These are phyloP conservation scores for Serripes groenlandicus DNA, from an alignment of 2,888 invertebrate species.

Conservation along the genomic window DNA sequence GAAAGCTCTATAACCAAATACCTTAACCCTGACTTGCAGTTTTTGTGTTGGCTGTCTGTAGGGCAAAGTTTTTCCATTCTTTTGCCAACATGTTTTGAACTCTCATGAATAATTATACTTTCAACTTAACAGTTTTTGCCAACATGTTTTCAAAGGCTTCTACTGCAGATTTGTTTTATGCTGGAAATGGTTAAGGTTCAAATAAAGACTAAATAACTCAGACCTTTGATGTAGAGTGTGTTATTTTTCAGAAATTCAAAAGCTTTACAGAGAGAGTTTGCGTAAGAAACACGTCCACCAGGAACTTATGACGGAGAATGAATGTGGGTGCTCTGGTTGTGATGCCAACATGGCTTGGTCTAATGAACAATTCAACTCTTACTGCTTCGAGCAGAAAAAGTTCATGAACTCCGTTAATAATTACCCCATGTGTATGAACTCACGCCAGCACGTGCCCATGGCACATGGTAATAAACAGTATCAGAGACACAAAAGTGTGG, in stretches of 20 bases:
- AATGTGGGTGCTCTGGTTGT: constrained; percentile 40
- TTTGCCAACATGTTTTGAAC: too few species aligned
- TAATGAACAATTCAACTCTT: constrained; percentile 19
- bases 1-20: too few species aligned
- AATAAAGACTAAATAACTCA: too few species aligned
- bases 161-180: too few species aligned
- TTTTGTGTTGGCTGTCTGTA: too few species aligned
- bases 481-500: constrained; percentile 60
- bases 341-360: constrained; percentile 35
- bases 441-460: constrained; percentile 31
- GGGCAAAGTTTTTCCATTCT: too few species aligned
- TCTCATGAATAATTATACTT: too few species aligned
- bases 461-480: constrained; percentile 29
- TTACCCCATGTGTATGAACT: constrained; percentile 30
- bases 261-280: constrained; percentile 41
- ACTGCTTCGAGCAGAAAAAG: constrained; percentile 8
- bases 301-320: constrained; percentile 50
- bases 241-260: constrained; percentile 61
- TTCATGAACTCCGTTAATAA: constrained; percentile 25
- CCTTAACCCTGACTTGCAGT: too few species aligned
- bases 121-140: too few species aligned
- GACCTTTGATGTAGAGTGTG: too few species aligned
- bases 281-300: constrained; percentile 50
- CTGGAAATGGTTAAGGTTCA: too few species aligned
- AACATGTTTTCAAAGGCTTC: too few species aligned